phyloP scores from a whole-genome alignment of 1,140 invertebrate species.

The Coboldia fuscipes region DNA sequence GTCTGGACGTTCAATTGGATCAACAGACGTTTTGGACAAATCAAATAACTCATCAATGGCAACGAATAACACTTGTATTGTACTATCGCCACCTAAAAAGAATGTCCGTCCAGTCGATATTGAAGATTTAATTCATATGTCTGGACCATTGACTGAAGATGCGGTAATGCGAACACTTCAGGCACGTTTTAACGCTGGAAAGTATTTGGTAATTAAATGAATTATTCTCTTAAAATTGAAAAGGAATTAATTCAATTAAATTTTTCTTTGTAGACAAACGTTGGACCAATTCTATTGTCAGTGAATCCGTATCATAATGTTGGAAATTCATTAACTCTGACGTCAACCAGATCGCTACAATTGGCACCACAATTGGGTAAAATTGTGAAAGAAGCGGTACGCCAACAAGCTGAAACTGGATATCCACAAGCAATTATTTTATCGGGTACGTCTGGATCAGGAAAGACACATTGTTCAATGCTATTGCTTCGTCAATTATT shows the following conservation, averaged over 20 bases:
- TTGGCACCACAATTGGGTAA: constrained; percentile 55
- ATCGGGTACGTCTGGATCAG: constrained; percentile 79
- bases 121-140: constrained; percentile 77
- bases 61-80: too few relatives aligned
- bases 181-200: constrained; percentile 61
- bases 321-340: constrained; percentile 67
- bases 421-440: constrained; percentile 88
- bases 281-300: constrained; percentile 74
- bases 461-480: constrained; percentile 88
- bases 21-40: too few relatives aligned
- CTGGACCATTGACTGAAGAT: constrained; percentile 81
- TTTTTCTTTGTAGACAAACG: constrained; percentile 52
- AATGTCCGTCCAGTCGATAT: too few relatives aligned
- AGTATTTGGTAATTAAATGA: constrained; percentile 61
- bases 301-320: constrained; percentile 76
- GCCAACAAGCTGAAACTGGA: constrained; percentile 81
- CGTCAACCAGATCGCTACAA: constrained; percentile 50
- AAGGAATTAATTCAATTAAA: background rate
- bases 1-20: too few relatives aligned
- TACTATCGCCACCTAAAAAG: too few relatives aligned
- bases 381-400: constrained; percentile 76
- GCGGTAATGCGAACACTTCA: constrained; percentile 78
- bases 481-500: constrained; percentile 72
- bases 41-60: too few relatives aligned
- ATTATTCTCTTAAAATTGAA: constrained; percentile 6